phyloP scores from a whole-genome alignment of 2,113 vertebrate genomes.

The Accipiter virgatus region DNA sequence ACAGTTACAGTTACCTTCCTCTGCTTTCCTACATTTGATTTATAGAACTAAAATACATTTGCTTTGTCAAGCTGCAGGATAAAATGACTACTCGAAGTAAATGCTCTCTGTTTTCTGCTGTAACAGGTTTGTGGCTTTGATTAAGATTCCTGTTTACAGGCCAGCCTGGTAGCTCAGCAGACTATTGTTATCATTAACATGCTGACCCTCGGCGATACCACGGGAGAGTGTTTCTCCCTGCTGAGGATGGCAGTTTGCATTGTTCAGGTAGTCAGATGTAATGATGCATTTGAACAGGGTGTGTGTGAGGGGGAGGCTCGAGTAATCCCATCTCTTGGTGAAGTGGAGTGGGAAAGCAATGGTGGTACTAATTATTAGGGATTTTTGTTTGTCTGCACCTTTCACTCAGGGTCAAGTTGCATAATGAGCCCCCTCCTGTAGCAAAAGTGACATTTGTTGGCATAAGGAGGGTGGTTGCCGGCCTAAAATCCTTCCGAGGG shows the following conservation, averaged over 20 bases:
- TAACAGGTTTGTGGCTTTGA: conserved; percentile 21
- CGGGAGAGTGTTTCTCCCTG: conserved; percentile 48
- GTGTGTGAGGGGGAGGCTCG: conserved; percentile 14
- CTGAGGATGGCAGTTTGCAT: conserved; percentile 65
- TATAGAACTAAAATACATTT: background rate
- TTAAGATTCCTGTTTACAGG: conserved; percentile 65
- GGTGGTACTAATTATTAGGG: background rate
- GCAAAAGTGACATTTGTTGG: background rate
- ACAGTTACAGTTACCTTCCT: background rate
- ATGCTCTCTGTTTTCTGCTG: background rate
- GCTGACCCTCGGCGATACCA: conserved; percentile 60
- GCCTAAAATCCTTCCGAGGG: background rate
- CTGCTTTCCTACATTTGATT: conserved; percentile 1
- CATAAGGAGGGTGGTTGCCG: background rate
- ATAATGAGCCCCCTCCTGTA: background rate
- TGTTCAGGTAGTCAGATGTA: conserved; percentile 58
- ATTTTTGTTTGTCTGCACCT: background rate
- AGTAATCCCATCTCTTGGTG: conserved; percentile 6
- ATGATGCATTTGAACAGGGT: conserved; percentile 17
- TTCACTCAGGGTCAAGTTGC: background rate
- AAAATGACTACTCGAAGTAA: conserved; percentile 27
- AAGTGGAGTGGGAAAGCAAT: background rate
- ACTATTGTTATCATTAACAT: conserved; percentile 57
- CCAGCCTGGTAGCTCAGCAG: conserved; percentile 54
- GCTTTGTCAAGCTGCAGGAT: background rate